Evolutionary conservation across 64 coral and sea anemone species (phyloP).

Genomic region (Platygyra sinensis): DNA sequence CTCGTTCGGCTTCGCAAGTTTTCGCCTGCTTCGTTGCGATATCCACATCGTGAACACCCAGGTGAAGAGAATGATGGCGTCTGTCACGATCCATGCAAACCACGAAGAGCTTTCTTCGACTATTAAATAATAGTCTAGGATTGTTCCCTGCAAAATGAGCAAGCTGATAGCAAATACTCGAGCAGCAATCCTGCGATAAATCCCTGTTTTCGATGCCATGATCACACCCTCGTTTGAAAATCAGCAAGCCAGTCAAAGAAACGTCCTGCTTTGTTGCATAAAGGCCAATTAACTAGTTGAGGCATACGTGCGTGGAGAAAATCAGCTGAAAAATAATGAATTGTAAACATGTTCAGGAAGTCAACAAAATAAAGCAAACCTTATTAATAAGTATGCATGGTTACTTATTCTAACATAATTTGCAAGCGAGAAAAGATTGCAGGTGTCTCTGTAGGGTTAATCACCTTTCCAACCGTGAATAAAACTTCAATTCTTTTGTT

Average conservation of each 20-base stretch:
- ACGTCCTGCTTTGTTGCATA: not conserved
- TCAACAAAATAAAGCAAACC: no score
- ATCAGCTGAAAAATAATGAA: no score
- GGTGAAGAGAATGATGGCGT: slow-evolving; percentile 42
- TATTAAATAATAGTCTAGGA: slow-evolving; percentile 77
- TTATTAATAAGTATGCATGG: no score
- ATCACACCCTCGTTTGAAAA: not conserved
- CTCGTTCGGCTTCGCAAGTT: not conserved
- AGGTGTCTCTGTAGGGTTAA: not conserved
- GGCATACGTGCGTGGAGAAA: no score
- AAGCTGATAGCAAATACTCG: slow-evolving; percentile 61
- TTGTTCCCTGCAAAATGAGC: slow-evolving; percentile 55
- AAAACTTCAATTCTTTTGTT: no score
- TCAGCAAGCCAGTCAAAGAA: no score
- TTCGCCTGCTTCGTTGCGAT: slow-evolving; percentile 43
- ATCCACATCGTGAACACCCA: slow-evolving; percentile 76
- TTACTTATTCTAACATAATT: no score
- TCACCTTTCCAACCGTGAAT: not conserved
- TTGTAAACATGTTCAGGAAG: no score
- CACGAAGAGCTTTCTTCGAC: slow-evolving; percentile 42
- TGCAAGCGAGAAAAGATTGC: no score
- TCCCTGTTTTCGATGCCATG: slow-evolving; percentile 55
- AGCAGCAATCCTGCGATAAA: slow-evolving; percentile 50
- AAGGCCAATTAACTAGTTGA: not conserved
- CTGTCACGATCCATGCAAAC: slow-evolving; percentile 75